phyloP scores from a whole-genome alignment of 2,888 invertebrate species.

The Chrysolina americana region DNA sequence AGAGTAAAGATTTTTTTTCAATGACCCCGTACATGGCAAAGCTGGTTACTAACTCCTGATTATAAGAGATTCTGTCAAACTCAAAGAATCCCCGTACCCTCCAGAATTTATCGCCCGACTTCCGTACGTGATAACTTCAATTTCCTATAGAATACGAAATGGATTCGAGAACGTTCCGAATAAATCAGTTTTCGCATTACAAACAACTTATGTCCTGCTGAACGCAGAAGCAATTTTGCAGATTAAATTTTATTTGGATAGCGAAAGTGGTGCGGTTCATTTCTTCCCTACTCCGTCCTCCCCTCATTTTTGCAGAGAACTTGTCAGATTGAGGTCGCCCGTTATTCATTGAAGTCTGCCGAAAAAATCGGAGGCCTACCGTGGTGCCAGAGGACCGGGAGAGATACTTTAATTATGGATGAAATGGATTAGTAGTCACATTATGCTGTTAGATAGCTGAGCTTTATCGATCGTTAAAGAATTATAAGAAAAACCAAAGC shows the following conservation, averaged over 20 bases:
- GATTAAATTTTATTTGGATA: slow-evolving; percentile 39
- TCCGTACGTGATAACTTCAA: slow-evolving; percentile 52
- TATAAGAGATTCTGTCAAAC: slow-evolving; percentile 26
- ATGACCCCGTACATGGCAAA: too few species aligned
- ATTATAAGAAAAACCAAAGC: too few species aligned
- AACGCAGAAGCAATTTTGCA: slow-evolving; percentile 39
- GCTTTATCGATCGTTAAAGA: too few species aligned
- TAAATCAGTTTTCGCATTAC: slow-evolving; percentile 42
- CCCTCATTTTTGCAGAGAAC: slow-evolving; percentile 8
- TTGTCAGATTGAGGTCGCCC: slow-evolving; percentile 4
- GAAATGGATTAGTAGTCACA: neutral
- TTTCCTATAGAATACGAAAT: slow-evolving; percentile 50
- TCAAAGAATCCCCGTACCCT: slow-evolving; percentile 39
- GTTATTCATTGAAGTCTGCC: slow-evolving; percentile 1
- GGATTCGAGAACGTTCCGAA: slow-evolving; percentile 43
- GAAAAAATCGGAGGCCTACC: neutral
- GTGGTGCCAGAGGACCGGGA: slow-evolving; percentile 1
- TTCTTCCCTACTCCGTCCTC: slow-evolving; percentile 12
- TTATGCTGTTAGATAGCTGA: neutral
- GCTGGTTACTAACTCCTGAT: slow-evolving; percentile 15
- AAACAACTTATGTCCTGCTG: slow-evolving; percentile 32
- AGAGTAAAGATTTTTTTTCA: too few species aligned
- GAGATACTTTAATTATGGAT: neutral
- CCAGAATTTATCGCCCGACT: slow-evolving; percentile 48
- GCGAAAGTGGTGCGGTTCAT: slow-evolving; percentile 25